Evolutionary conservation across 2,888 invertebrate species (phyloP).

Genomic region (Temnothorax ravouxi): DNA sequence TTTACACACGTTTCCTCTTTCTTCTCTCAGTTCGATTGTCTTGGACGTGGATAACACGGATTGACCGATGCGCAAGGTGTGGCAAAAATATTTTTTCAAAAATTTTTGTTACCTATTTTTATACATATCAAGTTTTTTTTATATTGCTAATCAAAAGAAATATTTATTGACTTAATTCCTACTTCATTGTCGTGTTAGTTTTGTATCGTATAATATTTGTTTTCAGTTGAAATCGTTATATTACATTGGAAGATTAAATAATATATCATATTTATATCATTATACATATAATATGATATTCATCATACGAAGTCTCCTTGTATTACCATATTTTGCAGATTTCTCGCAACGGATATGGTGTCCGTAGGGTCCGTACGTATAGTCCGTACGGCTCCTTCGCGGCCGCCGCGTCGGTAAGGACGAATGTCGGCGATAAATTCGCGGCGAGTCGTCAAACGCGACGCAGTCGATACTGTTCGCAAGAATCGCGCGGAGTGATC

Average conservation of each 20-base stretch:
- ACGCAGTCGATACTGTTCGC: conserved; percentile 75
- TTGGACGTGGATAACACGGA: too few species aligned
- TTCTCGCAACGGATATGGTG: not conserved
- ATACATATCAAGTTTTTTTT: too few species aligned
- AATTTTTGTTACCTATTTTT: not conserved
- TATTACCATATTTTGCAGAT: not conserved
- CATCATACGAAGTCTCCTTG: not conserved
- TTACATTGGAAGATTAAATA: not conserved
- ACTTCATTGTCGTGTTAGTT: not conserved
- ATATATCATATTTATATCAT: not conserved
- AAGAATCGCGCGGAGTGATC: conserved; percentile 14
- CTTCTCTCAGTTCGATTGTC: not conserved
- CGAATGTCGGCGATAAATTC: conserved; percentile 65
- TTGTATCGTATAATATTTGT: not conserved
- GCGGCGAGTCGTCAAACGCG: conserved; percentile 35
- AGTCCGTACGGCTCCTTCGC: not conserved
- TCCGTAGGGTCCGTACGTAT: not conserved
- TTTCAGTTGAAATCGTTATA: not conserved
- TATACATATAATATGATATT: not conserved
- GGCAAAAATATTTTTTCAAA: not conserved
- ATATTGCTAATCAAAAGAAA: not conserved
- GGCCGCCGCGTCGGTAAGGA: conserved; percentile 71
- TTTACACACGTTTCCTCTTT: not conserved
- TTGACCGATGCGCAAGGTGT: not conserved
- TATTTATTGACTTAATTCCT: not conserved